Evolutionary conservation across 2,797 vertebrate species (phyloP).

Genomic region (Chaenodraco wilsoni): DNA sequence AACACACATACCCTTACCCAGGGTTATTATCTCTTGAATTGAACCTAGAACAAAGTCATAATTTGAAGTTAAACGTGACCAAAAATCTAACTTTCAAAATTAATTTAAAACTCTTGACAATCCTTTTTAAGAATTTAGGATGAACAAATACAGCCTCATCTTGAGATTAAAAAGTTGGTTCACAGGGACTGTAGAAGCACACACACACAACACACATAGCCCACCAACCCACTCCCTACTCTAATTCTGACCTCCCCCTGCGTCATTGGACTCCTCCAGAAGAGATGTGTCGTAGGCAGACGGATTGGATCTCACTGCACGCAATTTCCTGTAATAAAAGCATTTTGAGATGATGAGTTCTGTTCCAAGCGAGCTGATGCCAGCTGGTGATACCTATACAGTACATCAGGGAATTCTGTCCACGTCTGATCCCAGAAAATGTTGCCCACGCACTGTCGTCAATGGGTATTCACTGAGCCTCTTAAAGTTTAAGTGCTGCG

Average conservation of each 20-base stretch:
- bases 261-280: slow-evolving; percentile 45
- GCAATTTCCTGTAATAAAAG: slow-evolving; percentile 78
- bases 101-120: neutral
- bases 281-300: slow-evolving; percentile 56
- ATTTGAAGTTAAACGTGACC: neutral
- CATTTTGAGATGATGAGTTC: slow-evolving; percentile 65
- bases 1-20: slow-evolving; percentile 25
- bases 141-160: slow-evolving; percentile 10
- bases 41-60: slow-evolving; percentile 23
- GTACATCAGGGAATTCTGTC: slow-evolving; percentile 54
- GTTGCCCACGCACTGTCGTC: neutral
- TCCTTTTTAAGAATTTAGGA: neutral
- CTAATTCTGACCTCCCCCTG: slow-evolving; percentile 42
- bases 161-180: slow-evolving; percentile 38
- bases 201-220: slow-evolving; percentile 5
- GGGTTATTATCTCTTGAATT: slow-evolving; percentile 43
- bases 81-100: slow-evolving; percentile 7
- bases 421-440: slow-evolving; percentile 36
- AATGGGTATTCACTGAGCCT: neutral
- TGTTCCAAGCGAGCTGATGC: slow-evolving; percentile 61
- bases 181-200: slow-evolving; percentile 22
- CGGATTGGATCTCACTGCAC: slow-evolving; percentile 56
- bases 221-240: slow-evolving; percentile 29
- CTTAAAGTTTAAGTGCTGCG: neutral
- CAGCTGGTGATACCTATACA: slow-evolving; percentile 63